Evolutionary conservation across 2,888 invertebrate species (phyloP).

Genomic region (Rotaria magnacalcarata): DNA sequence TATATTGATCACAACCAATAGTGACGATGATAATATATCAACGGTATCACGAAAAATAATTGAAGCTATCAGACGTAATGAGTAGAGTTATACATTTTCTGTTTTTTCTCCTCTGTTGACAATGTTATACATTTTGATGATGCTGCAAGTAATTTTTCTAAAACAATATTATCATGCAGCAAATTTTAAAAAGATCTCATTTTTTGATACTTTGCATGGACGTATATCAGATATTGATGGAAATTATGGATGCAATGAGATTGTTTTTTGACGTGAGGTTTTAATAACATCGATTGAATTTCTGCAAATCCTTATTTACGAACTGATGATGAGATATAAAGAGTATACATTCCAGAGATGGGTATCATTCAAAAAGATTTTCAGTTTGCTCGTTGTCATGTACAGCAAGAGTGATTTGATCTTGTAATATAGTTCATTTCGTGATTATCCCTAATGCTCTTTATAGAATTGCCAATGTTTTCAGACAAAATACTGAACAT

Average conservation of each 20-base stretch:
- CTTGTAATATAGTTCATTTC: too few relatives aligned
- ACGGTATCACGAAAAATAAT: background rate
- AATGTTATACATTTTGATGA: too few relatives aligned
- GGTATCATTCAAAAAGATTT: slow-evolving; percentile 9
- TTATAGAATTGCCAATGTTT: background rate
- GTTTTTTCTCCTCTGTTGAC: too few relatives aligned
- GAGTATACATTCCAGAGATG: background rate
- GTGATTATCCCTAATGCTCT: too few relatives aligned
- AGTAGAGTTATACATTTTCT: too few relatives aligned
- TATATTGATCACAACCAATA: background rate
- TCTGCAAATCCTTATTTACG: background rate
- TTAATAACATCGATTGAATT: background rate
- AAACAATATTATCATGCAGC: too few relatives aligned
- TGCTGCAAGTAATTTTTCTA: too few relatives aligned
- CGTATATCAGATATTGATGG: background rate
- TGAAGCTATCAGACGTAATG: background rate
- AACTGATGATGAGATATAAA: background rate
- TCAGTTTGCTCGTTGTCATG: background rate
- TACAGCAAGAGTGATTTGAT: background rate
- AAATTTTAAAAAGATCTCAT: too few relatives aligned
- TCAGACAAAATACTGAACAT: background rate
- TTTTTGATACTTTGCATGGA: too few relatives aligned
- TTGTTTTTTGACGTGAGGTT: background rate
- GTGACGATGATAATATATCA: background rate
- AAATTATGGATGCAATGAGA: background rate